These are phyloP conservation scores for Cnemophilus loriae DNA, from an alignment of 2,113 vertebrate genomes.

Conservation along the genomic window DNA sequence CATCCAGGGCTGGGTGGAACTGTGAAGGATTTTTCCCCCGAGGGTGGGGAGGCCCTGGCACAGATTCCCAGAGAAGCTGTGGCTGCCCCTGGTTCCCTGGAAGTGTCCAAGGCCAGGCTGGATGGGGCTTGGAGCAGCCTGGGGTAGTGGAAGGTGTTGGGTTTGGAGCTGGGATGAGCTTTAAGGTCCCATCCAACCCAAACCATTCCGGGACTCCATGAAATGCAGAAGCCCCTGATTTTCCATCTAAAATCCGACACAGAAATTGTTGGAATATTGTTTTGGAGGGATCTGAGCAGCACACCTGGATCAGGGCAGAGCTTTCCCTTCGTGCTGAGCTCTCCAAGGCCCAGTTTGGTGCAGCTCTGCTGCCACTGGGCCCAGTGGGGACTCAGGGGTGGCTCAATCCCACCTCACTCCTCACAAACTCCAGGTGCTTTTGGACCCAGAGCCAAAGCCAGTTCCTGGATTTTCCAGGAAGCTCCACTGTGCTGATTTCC, in stretches of 20 bases:
- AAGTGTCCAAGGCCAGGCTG: not conserved
- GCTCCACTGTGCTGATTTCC: not conserved
- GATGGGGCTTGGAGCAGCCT: accelerated
- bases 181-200: too few relatives aligned
- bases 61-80: not conserved
- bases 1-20: not conserved
- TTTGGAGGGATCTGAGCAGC: not conserved
- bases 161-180: not conserved
- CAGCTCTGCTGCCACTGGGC: not conserved
- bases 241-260: not conserved
- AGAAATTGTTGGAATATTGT: not conserved
- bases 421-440: not conserved
- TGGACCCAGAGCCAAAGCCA: not conserved
- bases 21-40: not conserved
- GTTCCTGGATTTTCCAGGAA: not conserved
- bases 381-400: not conserved
- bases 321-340: not conserved
- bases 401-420: not conserved
- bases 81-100: not conserved
- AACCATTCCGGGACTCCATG: not conserved
- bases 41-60: not conserved
- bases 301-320: not conserved
- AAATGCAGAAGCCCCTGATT: not conserved
- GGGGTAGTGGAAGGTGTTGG: not conserved
- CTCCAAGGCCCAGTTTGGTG: not conserved